phyloP scores from a whole-genome alignment of 2,797 vertebrate genomes.

The Hydrolagus colliei region DNA sequence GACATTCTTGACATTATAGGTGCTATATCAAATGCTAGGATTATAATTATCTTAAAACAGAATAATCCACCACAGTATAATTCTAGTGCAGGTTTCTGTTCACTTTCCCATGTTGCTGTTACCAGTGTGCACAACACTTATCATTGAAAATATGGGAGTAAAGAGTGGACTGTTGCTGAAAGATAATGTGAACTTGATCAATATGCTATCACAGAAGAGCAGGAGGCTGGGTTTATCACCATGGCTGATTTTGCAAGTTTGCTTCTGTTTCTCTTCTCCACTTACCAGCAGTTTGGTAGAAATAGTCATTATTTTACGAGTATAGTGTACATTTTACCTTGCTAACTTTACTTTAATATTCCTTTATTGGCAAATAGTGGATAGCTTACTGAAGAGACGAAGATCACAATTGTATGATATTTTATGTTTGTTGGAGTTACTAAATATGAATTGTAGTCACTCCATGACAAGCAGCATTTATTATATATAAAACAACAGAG shows the following conservation, averaged over 20 bases:
- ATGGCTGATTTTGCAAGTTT: background rate
- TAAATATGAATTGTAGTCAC: background rate
- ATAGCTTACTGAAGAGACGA: background rate
- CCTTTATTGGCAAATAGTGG: background rate
- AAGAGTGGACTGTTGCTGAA: background rate
- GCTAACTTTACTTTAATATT: background rate
- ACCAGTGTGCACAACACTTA: background rate
- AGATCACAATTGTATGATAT: background rate
- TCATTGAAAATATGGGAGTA: background rate
- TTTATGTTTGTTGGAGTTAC: background rate
- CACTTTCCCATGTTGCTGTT: background rate
- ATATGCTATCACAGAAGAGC: background rate
- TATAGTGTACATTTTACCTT: background rate
- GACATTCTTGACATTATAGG: too few relatives aligned
- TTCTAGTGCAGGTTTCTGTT: background rate
- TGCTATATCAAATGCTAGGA: too few relatives aligned
- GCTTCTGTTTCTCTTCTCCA: constrained; percentile 7
- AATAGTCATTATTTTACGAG: background rate
- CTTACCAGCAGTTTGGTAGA: background rate
- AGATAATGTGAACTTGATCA: background rate
- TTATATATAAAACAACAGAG: too few relatives aligned
- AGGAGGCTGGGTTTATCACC: background rate
- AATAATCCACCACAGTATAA: background rate
- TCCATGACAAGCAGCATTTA: too few relatives aligned
- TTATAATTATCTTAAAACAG: too few relatives aligned